These are phyloP conservation scores for Maniola hyperantus DNA, from an alignment of 2,888 invertebrate species.

Conservation along the genomic window DNA sequence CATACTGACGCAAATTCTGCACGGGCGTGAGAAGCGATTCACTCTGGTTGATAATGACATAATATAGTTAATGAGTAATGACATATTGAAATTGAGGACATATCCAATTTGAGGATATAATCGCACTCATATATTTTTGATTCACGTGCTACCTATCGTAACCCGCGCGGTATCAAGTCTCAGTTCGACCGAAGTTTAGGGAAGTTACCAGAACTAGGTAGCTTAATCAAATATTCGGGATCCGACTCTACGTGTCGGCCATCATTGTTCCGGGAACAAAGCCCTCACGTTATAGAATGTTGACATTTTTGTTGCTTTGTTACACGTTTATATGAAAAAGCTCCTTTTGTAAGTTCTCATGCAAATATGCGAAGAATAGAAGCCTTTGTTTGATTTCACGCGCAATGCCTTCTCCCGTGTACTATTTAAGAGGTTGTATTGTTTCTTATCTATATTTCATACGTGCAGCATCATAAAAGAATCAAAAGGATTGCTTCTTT, in stretches of 20 bases:
- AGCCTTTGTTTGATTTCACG: slow-evolving; percentile 51
- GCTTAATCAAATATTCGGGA: slow-evolving; percentile 32
- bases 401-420: slow-evolving; percentile 28
- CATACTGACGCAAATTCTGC: background rate
- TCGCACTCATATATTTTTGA: too few relatives aligned
- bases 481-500: background rate
- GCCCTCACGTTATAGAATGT: slow-evolving; percentile 53
- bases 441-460: slow-evolving; percentile 19
- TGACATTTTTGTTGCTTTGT: slow-evolving; percentile 72
- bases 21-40: background rate
- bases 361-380: slow-evolving; percentile 48
- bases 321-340: slow-evolving; percentile 64
- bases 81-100: too few relatives aligned
- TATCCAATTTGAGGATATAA: too few relatives aligned
- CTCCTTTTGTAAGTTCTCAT: slow-evolving; percentile 58
- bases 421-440: slow-evolving; percentile 23
- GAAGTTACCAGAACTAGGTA: slow-evolving; percentile 7
- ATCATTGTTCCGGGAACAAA: slow-evolving; percentile 49
- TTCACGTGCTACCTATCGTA: background rate
- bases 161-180: background rate
- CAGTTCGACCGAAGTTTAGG: background rate
- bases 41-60: background rate
- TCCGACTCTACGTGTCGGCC: slow-evolving; percentile 31
- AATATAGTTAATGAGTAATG: too few relatives aligned
- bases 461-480: background rate